Conservation (phyloP, 2,888 invertebrate species). For the Agrochola circellaris region DNA sequence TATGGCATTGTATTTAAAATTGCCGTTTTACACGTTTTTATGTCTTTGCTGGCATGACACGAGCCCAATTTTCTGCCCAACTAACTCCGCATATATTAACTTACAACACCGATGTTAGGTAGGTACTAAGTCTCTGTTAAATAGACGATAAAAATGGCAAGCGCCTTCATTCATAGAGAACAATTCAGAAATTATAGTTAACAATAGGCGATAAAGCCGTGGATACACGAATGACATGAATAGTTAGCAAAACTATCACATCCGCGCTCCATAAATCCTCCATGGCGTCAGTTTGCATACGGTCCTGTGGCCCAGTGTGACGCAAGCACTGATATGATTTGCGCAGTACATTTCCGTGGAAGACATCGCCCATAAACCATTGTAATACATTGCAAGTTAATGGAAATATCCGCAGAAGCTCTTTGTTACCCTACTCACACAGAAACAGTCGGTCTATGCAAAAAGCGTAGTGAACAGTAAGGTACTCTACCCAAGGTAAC, state of each 20-base stretch:
- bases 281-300: constrained; percentile 67
- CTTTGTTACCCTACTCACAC: constrained; percentile 70
- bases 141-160: constrained; percentile 38
- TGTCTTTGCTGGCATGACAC: constrained; percentile 11
- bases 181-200: constrained; percentile 56
- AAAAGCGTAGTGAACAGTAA: constrained; percentile 73
- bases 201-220: constrained; percentile 65
- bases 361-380: constrained; percentile 61
- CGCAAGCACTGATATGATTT: constrained; percentile 73
- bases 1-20: constrained; percentile 62
- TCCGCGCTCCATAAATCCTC: constrained; percentile 68
- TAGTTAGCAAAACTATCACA: constrained; percentile 75
- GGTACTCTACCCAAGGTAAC: constrained; percentile 79
- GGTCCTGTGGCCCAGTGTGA: constrained; percentile 69
- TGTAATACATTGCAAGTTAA: constrained; percentile 28
- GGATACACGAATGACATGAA: constrained; percentile 59
- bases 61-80: constrained; percentile 49
- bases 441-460: constrained; percentile 61
- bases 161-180: constrained; percentile 48
- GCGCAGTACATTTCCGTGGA: constrained; percentile 75
- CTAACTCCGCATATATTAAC: constrained; percentile 37
- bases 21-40: constrained; percentile 50
- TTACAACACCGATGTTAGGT: constrained; percentile 39
- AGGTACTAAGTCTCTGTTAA: constrained; percentile 35
- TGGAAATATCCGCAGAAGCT: constrained; percentile 62